These are phyloP conservation scores for Fratercula arctica DNA, from an alignment of 2,797 vertebrate species.

Conservation along the genomic window DNA sequence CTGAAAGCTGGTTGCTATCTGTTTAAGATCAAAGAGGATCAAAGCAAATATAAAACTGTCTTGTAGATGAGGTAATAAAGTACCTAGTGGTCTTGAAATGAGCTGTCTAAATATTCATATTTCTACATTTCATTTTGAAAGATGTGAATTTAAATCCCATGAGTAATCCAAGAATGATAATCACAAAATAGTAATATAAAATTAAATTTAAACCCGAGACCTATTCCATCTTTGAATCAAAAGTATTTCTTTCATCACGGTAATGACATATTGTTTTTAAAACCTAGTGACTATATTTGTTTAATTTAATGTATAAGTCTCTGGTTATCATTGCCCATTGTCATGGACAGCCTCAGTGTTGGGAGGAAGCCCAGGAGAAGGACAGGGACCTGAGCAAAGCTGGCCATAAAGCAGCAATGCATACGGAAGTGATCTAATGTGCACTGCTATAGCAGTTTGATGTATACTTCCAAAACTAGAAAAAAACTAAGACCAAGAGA, in stretches of 20 bases:
- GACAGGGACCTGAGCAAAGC: too few relatives aligned
- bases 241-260: background rate
- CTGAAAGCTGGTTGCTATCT: background rate
- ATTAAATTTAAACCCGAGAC: background rate
- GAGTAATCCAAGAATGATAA: background rate
- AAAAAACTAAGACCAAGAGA: background rate
- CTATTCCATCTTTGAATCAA: background rate
- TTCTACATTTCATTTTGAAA: background rate
- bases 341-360: too few relatives aligned
- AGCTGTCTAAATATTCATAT: background rate
- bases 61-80: background rate
- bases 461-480: background rate
- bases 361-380: too few relatives aligned
- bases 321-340: background rate
- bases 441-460: background rate
- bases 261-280: background rate
- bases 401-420: background rate
- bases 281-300: background rate
- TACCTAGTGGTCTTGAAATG: background rate
- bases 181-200: background rate
- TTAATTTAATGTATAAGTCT: background rate
- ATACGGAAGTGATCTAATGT: background rate
- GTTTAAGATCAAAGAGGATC: background rate
- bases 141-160: background rate
- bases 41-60: constrained; percentile 5